These are phyloP conservation scores for Fistularia commersonii DNA, from an alignment of 2,797 vertebrate genomes.

Conservation along the genomic window DNA sequence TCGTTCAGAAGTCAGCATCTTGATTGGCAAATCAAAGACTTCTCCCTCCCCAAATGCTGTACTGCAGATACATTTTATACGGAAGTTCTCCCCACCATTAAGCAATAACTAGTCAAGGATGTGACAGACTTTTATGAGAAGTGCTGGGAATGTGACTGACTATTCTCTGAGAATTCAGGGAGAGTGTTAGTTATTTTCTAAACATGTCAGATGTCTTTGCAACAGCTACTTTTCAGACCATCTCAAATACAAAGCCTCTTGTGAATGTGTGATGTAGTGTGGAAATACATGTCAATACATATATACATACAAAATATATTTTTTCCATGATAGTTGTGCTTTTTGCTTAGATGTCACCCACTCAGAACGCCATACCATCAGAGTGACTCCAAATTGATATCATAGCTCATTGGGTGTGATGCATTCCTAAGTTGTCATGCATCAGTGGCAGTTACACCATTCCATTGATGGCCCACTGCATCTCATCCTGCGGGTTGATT, in stretches of 20 bases:
- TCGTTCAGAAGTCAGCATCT: slow-evolving; percentile 63
- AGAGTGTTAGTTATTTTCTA: slow-evolving; percentile 20
- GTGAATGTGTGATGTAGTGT: slow-evolving; percentile 15
- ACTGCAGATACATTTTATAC: slow-evolving; percentile 48
- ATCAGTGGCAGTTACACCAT: slow-evolving; percentile 20
- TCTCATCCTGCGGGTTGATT: slow-evolving; percentile 34
- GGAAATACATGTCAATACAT: slow-evolving; percentile 3
- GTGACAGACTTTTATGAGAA: slow-evolving; percentile 32
- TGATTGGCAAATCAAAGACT: slow-evolving; percentile 69
- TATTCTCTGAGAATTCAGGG: slow-evolving; percentile 13
- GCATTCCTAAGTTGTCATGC: slow-evolving; percentile 20
- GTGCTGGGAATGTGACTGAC: slow-evolving; percentile 14
- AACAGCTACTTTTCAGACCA: slow-evolving; percentile 30
- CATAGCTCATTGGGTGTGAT: slow-evolving; percentile 12
- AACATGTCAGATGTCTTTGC: slow-evolving; percentile 38
- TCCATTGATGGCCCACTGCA: slow-evolving; percentile 31
- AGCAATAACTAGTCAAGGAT: slow-evolving; percentile 35
- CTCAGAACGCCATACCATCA: no score
- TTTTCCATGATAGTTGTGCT: background rate
- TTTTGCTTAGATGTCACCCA: no score
- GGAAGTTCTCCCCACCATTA: slow-evolving; percentile 45
- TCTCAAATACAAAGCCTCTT: slow-evolving; percentile 34
- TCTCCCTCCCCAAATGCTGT: slow-evolving; percentile 37
- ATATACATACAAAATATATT: background rate
- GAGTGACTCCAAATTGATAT: background rate